These are phyloP conservation scores for Centroberyx gerrardi DNA, from an alignment of 2,797 vertebrate species.

Conservation along the genomic window DNA sequence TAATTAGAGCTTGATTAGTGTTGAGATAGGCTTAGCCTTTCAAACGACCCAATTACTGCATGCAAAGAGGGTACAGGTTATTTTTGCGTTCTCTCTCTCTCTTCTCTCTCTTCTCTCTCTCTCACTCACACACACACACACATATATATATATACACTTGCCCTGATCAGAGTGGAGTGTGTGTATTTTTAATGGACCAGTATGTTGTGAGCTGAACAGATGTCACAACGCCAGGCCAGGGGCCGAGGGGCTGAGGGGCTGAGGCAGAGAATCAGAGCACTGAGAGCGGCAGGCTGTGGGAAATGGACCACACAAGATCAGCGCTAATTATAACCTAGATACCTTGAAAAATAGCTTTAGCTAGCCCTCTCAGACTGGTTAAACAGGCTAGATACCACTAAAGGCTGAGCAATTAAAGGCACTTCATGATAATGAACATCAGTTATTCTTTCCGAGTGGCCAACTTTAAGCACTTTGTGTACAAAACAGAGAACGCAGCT, in stretches of 20 bases:
- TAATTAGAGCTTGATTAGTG: conserved; percentile 83
- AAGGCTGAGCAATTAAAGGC: conserved; percentile 1
- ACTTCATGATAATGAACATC: conserved; percentile 58
- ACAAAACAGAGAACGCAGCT: too few relatives aligned
- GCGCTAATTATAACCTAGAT: conserved; percentile 56
- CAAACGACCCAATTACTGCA: conserved; percentile 83
- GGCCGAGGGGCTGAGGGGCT: conserved; percentile 1
- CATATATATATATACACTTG: not conserved
- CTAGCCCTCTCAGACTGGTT: conserved; percentile 43
- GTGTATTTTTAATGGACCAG: conserved; percentile 61
- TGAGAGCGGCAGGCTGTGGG: conserved; percentile 18
- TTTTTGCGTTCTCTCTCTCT: conserved; percentile 63
- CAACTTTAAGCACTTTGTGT: conserved; percentile 41
- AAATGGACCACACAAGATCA: conserved; percentile 42
- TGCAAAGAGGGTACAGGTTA: conserved; percentile 77
- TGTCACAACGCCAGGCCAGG: conserved; percentile 42
- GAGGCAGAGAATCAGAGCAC: conserved; percentile 27
- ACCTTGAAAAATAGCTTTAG: conserved; percentile 39
- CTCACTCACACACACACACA: conserved; percentile 10
- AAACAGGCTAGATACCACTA: conserved; percentile 30
- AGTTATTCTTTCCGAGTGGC: conserved; percentile 46
- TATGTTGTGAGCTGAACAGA: conserved; percentile 55
- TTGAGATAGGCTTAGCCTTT: conserved; percentile 83
- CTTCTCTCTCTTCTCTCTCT: conserved; percentile 4
- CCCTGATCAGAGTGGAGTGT: conserved; percentile 30